phyloP scores from a whole-genome alignment of 2,113 vertebrate genomes.

The Pangasianodon hypophthalmus region DNA sequence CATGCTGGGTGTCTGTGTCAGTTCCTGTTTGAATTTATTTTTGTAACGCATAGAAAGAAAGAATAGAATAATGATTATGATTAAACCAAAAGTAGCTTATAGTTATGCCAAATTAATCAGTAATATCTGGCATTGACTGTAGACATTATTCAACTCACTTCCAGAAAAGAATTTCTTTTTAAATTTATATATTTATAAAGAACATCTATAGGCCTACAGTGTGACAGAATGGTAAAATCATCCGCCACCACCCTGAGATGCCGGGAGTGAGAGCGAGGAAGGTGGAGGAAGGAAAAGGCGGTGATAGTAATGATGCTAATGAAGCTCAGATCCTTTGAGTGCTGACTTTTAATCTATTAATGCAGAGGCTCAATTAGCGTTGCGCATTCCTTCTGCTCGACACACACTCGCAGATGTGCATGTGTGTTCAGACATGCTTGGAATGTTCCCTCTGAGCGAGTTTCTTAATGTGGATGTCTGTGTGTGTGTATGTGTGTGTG shows the following conservation, averaged over 20 bases:
- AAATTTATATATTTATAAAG: background rate
- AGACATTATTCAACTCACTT: background rate
- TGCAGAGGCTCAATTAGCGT: constrained; percentile 51
- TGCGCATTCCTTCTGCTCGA: constrained; percentile 65
- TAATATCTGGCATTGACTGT: background rate
- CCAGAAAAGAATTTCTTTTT: background rate
- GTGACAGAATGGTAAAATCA: background rate
- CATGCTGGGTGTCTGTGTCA: background rate
- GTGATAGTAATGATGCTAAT: background rate
- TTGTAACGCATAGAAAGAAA: background rate
- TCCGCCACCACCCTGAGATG: background rate
- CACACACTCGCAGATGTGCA: constrained; percentile 43
- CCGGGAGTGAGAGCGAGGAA: background rate
- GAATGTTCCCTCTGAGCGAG: constrained; percentile 55
- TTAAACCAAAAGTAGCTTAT: background rate
- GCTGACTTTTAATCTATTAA: constrained; percentile 48
- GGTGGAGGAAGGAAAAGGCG: background rate
- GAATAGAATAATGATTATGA: background rate
- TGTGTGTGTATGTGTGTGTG: background rate
- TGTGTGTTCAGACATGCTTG: constrained; percentile 65
- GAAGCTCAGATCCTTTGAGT: constrained; percentile 25
- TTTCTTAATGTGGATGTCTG: constrained; percentile 42
- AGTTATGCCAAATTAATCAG: background rate
- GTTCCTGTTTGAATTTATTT: background rate
- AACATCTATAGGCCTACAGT: background rate